phyloP scores from a whole-genome alignment of 2,797 vertebrate genomes.

The Zenarchopterus dispar region DNA sequence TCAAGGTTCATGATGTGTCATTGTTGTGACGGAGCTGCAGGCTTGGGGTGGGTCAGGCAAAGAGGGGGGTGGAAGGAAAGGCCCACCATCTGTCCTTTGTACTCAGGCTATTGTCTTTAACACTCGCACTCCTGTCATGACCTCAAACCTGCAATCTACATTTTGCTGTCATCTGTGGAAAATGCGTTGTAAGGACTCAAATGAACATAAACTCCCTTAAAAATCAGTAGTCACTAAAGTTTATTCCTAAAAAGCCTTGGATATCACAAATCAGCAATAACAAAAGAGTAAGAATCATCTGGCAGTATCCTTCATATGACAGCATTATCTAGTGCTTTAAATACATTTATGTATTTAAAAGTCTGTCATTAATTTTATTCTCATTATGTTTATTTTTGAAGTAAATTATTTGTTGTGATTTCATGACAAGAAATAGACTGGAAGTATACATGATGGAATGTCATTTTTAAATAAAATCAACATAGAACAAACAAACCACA shows the following conservation, averaged over 20 bases:
- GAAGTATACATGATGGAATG: background rate
- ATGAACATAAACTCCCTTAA: background rate
- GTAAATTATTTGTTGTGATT: too few relatives aligned
- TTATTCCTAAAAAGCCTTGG: background rate
- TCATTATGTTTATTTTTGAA: too few relatives aligned
- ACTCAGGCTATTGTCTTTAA: conserved; percentile 64
- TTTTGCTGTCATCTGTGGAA: conserved; percentile 17
- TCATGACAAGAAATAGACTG: too few relatives aligned
- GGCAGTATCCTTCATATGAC: too few relatives aligned
- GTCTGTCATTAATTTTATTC: too few relatives aligned
- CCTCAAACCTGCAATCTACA: conserved; percentile 21
- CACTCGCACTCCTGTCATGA: conserved; percentile 43
- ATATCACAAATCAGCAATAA: too few relatives aligned
- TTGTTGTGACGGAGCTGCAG: conserved; percentile 55
- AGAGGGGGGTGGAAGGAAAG: conserved; percentile 38
- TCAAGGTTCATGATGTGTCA: conserved; percentile 64
- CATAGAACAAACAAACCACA: background rate
- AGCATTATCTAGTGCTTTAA: too few relatives aligned
- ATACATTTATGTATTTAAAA: too few relatives aligned
- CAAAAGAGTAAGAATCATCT: too few relatives aligned
- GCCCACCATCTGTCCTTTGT: conserved; percentile 75
- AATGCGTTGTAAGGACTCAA: conserved; percentile 10
- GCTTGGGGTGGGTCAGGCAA: background rate
- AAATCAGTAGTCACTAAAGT: background rate
- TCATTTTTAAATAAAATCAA: background rate